Conservation (phyloP, 1,140 invertebrate species). For the Camponotus pennsylvanicus region DNA sequence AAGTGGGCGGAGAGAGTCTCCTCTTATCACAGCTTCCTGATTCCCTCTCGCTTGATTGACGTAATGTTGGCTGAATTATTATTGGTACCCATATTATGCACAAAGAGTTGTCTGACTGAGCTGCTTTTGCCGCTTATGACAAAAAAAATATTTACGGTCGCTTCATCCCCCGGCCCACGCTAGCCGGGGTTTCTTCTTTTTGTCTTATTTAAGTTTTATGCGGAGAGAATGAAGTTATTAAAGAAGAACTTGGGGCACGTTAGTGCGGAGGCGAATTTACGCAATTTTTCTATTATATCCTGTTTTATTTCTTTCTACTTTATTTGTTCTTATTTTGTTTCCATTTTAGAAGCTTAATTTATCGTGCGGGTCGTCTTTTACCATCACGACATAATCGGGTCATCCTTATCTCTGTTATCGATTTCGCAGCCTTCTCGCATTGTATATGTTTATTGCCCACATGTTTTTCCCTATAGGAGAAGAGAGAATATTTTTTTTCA, state of each 20-base stretch:
- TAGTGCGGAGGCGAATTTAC: constrained; percentile 32
- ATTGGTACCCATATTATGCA: neutral
- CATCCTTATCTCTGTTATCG: neutral
- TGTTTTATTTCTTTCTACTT: constrained; percentile 14
- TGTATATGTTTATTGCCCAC: neutral
- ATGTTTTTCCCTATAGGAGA: neutral
- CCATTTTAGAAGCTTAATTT: constrained; percentile 7
- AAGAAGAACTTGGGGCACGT: neutral
- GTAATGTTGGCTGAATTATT: constrained; percentile 54
- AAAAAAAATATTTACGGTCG: neutral
- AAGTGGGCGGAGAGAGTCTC: neutral
- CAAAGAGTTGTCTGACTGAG: neutral
- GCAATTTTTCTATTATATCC: constrained; percentile 37
- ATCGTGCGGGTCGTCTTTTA: neutral
- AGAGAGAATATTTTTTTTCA: too few species aligned
- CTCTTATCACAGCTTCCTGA: constrained; percentile 29
- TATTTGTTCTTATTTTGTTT: neutral
- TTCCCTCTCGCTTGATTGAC: constrained; percentile 24
- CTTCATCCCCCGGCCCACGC: constrained; percentile 54
- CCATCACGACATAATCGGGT: neutral
- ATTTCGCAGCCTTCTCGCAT: constrained; percentile 10
- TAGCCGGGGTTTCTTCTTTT: constrained; percentile 13
- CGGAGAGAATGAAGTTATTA: constrained; percentile 26
- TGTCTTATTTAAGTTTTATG: constrained; percentile 11
- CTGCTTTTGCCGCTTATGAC: constrained; percentile 23